Percentiles rank a stretch among this genome's conserved stretches.
These are phyloP conservation scores for Falcaria lacertinaria DNA, from an alignment of 2,888 invertebrate species.

Conservation along the genomic window DNA sequence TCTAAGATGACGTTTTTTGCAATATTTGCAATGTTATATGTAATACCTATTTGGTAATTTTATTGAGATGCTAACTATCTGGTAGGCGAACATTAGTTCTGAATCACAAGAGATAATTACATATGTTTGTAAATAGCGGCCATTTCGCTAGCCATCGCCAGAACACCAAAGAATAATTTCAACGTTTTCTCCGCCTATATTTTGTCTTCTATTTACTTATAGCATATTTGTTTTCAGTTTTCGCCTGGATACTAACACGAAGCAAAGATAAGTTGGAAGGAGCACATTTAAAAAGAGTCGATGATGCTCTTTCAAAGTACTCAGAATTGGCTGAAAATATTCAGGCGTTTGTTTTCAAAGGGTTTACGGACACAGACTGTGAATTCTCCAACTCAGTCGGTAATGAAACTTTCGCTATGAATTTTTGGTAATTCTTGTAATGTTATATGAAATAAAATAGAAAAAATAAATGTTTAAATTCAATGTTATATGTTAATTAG, in stretches of 20 bases:
- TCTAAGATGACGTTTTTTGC: no score
- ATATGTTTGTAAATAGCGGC: no score
- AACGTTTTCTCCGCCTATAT: no score
- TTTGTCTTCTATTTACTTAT: background rate
- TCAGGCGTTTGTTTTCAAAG: constrained; percentile 55
- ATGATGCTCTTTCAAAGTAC: constrained; percentile 54
- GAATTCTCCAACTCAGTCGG: constrained; percentile 46
- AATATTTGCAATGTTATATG: no score
- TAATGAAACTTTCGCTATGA: constrained; percentile 57
- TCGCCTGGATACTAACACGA: constrained; percentile 60
- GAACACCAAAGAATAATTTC: no score
- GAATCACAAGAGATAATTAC: no score
- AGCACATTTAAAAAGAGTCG: constrained; percentile 48
- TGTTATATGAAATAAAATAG: background rate
- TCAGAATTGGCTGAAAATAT: constrained; percentile 56
- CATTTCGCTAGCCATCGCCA: no score
- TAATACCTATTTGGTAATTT: no score
- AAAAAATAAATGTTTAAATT: background rate
- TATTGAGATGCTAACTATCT: no score
- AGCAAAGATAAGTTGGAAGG: constrained; percentile 53
- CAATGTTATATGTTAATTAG: no score
- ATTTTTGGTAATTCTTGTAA: constrained; percentile 47
- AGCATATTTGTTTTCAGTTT: constrained; percentile 48
- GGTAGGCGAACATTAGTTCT: no score
- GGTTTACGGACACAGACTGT: constrained; percentile 53